phyloP scores from a whole-genome alignment of 1,140 invertebrate genomes.

The Trichogramma pretiosum region DNA sequence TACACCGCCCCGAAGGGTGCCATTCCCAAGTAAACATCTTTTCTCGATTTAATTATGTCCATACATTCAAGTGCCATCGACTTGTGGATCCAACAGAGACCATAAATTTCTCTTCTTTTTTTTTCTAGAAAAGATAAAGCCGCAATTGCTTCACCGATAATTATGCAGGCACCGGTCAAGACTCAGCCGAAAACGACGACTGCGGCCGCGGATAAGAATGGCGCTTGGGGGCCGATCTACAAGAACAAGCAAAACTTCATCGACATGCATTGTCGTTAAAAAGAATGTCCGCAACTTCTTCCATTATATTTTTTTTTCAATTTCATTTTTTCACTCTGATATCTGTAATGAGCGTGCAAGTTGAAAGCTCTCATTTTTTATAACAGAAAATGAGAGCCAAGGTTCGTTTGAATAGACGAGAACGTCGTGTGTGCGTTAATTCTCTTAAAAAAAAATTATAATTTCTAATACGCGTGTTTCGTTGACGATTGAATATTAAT shows the following conservation, averaged over 20 bases:
- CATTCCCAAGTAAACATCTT: conserved; percentile 30
- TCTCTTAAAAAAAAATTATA: no score
- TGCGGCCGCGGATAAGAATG: conserved; percentile 47
- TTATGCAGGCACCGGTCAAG: conserved; percentile 21
- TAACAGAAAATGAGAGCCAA: background rate
- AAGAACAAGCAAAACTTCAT: conserved; percentile 63
- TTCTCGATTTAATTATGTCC: background rate
- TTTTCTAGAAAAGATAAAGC: conserved; percentile 43
- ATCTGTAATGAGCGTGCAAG: background rate
- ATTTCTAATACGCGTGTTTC: no score
- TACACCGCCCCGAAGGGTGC: conserved; percentile 25
- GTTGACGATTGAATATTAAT: no score
- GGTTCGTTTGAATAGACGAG: background rate
- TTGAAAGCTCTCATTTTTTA: background rate
- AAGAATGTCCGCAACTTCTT: no score
- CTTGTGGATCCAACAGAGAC: no score
- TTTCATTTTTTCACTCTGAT: no score
- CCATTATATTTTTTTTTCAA: no score
- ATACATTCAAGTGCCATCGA: no score
- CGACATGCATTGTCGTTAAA: conserved; percentile 50
- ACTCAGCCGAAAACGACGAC: conserved; percentile 33
- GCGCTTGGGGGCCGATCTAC: conserved; percentile 60
- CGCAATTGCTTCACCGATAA: conserved; percentile 14
- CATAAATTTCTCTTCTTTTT: no score
- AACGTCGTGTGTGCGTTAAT: conserved; percentile 4